These are phyloP conservation scores for Cerastoderma edule DNA, from an alignment of 2,888 invertebrate species.

Conservation along the genomic window DNA sequence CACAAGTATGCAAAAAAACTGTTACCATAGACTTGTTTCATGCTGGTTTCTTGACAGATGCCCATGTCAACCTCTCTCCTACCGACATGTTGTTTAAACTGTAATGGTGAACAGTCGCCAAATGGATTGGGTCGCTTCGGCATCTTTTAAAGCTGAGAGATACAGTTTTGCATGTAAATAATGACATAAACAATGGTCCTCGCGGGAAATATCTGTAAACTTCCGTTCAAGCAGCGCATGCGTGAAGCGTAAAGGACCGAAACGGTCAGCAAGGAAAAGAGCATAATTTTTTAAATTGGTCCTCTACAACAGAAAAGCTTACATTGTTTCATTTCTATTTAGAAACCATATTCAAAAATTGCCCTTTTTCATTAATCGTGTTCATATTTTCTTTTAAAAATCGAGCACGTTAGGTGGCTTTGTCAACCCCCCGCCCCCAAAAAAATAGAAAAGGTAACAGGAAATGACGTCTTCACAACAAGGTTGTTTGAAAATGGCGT, in stretches of 20 bases:
- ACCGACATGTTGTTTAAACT: conserved; percentile 76
- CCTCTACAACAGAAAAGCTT: too few species aligned
- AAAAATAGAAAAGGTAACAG: too few species aligned
- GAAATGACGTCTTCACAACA: conserved; percentile 36
- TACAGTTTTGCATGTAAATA: neutral
- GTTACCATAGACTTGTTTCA: conserved; percentile 79
- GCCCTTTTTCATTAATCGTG: too few species aligned
- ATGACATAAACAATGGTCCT: conserved; percentile 42
- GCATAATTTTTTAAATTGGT: too few species aligned
- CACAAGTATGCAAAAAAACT: too few species aligned
- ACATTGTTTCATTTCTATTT: too few species aligned
- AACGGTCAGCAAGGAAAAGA: too few species aligned
- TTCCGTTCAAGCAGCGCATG: conserved; percentile 35
- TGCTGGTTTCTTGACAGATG: conserved; percentile 66
- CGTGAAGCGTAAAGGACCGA: too few species aligned
- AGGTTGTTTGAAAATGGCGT: conserved; percentile 41
- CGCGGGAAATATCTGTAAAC: conserved; percentile 32
- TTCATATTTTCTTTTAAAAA: too few species aligned
- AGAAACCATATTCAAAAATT: too few species aligned
- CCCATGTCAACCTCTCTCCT: conserved; percentile 74
- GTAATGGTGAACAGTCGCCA: conserved; percentile 76
- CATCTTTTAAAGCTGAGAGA: conserved; percentile 59
- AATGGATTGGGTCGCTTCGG: conserved; percentile 78
- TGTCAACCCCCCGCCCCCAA: too few species aligned
- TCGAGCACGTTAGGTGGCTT: too few species aligned